These are phyloP conservation scores for Pangasius mekongensis DNA, from an alignment of 2,797 vertebrate species.

Conservation along the genomic window DNA sequence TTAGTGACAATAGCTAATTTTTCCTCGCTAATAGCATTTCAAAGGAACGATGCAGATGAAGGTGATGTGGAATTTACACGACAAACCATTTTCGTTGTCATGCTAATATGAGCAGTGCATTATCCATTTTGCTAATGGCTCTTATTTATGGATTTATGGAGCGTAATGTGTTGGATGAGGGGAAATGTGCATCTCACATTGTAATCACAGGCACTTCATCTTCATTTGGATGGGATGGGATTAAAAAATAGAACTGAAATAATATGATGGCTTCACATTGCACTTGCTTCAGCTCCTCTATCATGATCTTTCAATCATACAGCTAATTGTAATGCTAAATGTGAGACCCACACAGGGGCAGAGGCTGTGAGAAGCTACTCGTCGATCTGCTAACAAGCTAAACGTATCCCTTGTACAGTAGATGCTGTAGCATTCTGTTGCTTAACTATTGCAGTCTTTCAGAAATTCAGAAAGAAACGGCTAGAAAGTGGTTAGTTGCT, in stretches of 20 bases:
- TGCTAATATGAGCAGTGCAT: constrained; percentile 65
- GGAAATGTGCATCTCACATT: not conserved
- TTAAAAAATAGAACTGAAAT: not conserved
- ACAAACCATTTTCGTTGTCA: constrained; percentile 66
- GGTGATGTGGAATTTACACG: constrained; percentile 67
- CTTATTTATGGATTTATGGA: constrained; percentile 58
- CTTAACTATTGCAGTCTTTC: not conserved
- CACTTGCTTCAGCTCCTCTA: not conserved
- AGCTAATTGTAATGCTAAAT: not conserved
- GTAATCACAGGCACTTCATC: not conserved
- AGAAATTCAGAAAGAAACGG: not conserved
- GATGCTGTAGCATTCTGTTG: not conserved
- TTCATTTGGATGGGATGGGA: not conserved
- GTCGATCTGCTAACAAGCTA: not conserved
- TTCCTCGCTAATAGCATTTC: constrained; percentile 66
- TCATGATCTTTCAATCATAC: not conserved
- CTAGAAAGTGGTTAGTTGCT: too few relatives aligned
- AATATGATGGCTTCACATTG: not conserved
- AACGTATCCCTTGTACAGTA: not conserved
- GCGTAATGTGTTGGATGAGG: constrained; percentile 61
- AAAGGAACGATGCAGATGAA: constrained; percentile 61
- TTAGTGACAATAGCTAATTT: constrained; percentile 58
- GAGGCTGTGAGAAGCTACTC: not conserved
- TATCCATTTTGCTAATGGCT: constrained; percentile 63
- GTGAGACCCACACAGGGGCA: not conserved